phyloP scores from a whole-genome alignment of 2,797 vertebrate genomes.

The Anniella stebbinsi region DNA sequence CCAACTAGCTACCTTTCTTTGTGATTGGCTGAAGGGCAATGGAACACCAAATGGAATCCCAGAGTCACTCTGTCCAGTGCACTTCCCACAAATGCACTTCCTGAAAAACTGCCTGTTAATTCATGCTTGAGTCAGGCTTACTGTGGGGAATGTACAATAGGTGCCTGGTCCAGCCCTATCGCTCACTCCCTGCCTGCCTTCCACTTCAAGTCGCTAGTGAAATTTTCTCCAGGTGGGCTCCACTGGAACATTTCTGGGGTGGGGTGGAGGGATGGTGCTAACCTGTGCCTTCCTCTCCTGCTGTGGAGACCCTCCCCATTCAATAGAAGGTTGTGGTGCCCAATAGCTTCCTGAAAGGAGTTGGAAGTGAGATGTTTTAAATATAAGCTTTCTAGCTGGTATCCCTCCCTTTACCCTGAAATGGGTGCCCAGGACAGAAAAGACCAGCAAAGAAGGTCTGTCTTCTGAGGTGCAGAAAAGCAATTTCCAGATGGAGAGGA shows the following conservation, averaged over 20 bases:
- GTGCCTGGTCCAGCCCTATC: constrained; percentile 49
- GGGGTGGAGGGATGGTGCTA: too few species aligned
- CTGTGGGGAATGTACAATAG: not conserved
- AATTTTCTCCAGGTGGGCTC: not conserved
- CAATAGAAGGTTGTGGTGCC: not conserved
- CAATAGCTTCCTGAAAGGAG: not conserved
- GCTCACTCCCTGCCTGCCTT: constrained; percentile 49
- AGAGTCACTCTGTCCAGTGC: too few species aligned
- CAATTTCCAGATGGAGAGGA: not conserved
- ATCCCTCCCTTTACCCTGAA: not conserved
- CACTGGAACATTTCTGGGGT: not conserved
- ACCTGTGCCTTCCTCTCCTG: not conserved
- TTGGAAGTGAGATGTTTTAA: not conserved
- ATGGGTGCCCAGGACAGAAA: not conserved
- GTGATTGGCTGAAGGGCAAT: not conserved
- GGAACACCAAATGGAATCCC: not conserved
- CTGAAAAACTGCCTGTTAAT: not conserved
- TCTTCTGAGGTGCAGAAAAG: not conserved
- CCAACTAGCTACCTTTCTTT: not conserved
- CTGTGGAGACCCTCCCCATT: not conserved
- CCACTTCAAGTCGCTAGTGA: not conserved
- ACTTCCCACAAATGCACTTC: not conserved
- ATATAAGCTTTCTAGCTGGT: not conserved
- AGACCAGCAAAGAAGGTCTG: not conserved
- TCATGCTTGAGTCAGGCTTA: not conserved